Conservation (phyloP, 2,113 vertebrate genomes). For the Notiomystis cincta region DNA sequence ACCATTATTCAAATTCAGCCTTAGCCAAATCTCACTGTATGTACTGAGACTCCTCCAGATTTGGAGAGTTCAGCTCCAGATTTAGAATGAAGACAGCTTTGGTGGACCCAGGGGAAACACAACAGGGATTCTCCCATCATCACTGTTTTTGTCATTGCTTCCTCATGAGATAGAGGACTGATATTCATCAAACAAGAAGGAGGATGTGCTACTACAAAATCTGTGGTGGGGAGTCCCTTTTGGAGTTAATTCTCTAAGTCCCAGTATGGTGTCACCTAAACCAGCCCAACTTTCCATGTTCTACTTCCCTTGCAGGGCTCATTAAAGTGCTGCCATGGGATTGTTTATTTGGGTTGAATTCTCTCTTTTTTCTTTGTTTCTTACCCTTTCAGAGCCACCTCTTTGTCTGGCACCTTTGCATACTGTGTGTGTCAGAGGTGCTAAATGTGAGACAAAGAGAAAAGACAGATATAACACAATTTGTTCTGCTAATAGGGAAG, state of each 20-base stretch:
- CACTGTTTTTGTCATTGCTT: background rate
- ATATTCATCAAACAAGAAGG: background rate
- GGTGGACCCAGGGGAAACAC: background rate
- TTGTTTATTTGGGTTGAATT: background rate
- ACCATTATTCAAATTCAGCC: background rate
- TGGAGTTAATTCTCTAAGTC: background rate
- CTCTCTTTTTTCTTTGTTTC: background rate
- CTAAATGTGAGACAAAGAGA: background rate
- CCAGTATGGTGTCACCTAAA: background rate
- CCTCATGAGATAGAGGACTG: background rate
- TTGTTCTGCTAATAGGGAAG: background rate
- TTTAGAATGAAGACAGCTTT: background rate
- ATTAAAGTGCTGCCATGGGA: background rate
- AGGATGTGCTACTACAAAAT: background rate
- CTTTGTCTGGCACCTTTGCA: background rate
- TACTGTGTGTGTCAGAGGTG: background rate
- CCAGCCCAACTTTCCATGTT: background rate
- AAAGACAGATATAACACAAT: background rate
- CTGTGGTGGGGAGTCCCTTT: fast-evolving
- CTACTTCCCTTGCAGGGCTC: background rate
- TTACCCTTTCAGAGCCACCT: background rate
- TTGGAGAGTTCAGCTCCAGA: background rate
- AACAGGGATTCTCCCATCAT: background rate
- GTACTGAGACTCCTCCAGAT: background rate
- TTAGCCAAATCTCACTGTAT: background rate